These are phyloP conservation scores for Oreohelix idahoensis DNA, from an alignment of 1,140 invertebrate species.

Conservation along the genomic window DNA sequence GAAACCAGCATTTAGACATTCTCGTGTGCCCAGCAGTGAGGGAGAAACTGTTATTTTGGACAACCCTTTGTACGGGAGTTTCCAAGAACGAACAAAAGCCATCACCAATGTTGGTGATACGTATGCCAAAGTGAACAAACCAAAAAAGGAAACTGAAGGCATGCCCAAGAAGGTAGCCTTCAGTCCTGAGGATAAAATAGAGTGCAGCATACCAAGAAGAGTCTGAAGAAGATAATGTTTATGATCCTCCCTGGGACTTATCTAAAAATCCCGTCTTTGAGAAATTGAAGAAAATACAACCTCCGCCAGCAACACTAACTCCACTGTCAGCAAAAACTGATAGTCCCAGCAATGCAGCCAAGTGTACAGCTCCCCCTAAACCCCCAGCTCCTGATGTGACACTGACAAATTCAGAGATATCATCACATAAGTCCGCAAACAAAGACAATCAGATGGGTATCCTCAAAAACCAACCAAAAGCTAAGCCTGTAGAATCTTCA, in stretches of 20 bases:
- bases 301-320: background rate
- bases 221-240: background rate
- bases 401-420: background rate
- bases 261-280: background rate
- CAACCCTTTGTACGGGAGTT: conserved; percentile 8
- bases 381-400: conserved; percentile 7
- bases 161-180: background rate
- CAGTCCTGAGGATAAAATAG: background rate
- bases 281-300: conserved; percentile 15
- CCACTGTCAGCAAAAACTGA: background rate
- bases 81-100: background rate
- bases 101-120: background rate
- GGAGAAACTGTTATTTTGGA: background rate
- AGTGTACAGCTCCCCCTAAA: background rate
- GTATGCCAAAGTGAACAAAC: conserved; percentile 32
- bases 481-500: background rate
- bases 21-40: background rate
- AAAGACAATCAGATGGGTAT: background rate
- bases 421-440: background rate
- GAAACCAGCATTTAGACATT: background rate
- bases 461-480: background rate
- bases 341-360: background rate
- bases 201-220: background rate
- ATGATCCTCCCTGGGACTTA: background rate
- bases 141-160: background rate